phyloP scores from a whole-genome alignment of 2,797 vertebrate genomes.

The Diglossa cyanea region DNA sequence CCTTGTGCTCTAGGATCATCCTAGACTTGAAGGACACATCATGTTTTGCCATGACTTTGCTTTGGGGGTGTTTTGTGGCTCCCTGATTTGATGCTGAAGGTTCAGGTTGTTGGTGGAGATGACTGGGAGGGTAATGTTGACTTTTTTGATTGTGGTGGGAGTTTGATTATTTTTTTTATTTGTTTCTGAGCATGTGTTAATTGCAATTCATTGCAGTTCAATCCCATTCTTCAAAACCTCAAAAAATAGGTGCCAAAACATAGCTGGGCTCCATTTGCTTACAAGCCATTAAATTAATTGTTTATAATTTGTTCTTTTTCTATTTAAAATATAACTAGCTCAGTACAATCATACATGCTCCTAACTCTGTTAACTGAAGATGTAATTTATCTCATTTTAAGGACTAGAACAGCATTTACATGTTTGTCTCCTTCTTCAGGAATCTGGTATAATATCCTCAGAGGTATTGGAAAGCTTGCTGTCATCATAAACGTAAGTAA shows the following conservation, averaged over 20 bases:
- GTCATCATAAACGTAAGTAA: constrained; percentile 96
- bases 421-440: constrained; percentile 73
- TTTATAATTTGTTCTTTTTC: background rate
- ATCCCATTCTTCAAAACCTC: background rate
- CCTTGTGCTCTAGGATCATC: background rate
- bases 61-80: background rate
- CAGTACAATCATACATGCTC: background rate
- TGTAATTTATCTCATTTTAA: background rate
- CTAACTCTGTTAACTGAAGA: background rate
- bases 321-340: background rate
- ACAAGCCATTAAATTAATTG: background rate
- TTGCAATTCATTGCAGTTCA: background rate
- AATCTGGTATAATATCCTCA: constrained; percentile 97
- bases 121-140: rapidly evolving
- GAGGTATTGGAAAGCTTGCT: constrained; percentile 93
- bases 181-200: background rate
- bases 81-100: background rate
- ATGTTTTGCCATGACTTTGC: background rate
- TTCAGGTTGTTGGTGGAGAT: background rate
- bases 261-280: background rate
- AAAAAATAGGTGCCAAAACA: background rate
- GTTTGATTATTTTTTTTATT: background rate
- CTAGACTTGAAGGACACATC: background rate
- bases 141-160: background rate
- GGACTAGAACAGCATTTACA: background rate